Evolutionary conservation across 30 jellyfish, hydroid and myxozoan species (phyloP).

Genomic region (Aurelia aurita complex sp. Pacific): DNA sequence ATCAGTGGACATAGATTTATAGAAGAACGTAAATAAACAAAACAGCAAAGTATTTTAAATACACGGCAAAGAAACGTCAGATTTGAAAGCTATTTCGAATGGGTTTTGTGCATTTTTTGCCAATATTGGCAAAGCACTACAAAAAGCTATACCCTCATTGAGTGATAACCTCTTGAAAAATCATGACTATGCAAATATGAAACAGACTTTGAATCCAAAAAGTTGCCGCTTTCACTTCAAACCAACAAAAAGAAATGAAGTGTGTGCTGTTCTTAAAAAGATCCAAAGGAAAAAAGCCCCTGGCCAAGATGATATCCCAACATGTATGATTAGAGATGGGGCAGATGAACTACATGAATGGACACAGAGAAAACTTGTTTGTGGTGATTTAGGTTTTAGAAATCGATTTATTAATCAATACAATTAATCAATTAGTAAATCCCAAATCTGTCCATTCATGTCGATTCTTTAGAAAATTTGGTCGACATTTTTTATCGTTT

Average conservation of each 20-base stretch:
- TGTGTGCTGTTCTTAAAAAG: too few relatives aligned
- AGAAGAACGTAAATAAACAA: conserved; percentile 7
- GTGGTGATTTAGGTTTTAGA: too few relatives aligned
- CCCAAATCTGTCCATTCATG: too few relatives aligned
- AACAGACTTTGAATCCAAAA: conserved; percentile 18
- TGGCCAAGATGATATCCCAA: too few relatives aligned
- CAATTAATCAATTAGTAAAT: too few relatives aligned
- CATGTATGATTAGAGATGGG: too few relatives aligned
- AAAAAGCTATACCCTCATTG: background rate
- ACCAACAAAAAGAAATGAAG: background rate
- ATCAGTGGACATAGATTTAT: background rate
- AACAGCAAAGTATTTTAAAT: conserved; percentile 7
- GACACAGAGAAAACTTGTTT: too few relatives aligned
- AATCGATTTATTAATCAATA: too few relatives aligned
- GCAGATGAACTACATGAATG: too few relatives aligned
- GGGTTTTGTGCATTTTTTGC: conserved; percentile 13
- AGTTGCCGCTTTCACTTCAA: conserved; percentile 17
- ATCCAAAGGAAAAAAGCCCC: too few relatives aligned
- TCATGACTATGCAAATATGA: conserved; percentile 10
- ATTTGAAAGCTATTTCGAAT: conserved; percentile 18
- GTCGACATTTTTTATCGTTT: too few relatives aligned
- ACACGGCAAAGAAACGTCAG: conserved; percentile 11
- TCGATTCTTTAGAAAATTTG: too few relatives aligned
- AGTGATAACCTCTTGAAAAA: conserved; percentile 2
- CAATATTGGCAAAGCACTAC: conserved; percentile 13